Evolutionary conservation across 2,797 vertebrate species (phyloP), one percentile per base, ranked within the genome.

Genomic region (Micropoecilia bifurca): DNA sequence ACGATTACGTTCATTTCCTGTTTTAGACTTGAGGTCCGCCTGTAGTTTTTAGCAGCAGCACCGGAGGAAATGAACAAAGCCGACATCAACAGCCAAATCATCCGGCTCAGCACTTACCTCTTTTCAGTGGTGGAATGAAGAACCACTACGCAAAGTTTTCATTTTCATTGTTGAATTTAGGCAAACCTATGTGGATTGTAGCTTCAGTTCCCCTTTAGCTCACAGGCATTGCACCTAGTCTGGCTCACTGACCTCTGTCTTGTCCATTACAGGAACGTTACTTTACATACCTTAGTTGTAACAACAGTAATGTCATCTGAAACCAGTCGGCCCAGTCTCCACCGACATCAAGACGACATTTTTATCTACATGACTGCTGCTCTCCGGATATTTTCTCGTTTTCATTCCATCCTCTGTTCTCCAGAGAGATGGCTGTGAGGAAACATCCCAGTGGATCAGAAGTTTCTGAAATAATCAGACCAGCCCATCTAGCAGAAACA

Each of bases 401-500:
- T 61, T 61, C 13, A 18, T 10, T 16, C 59, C 30, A 3, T 61
- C 59, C 59, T 61, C 14, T 59, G 10, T 30, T 28, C n/a, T 30
- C 28, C 28, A 6, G 10, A 59, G 57, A 61, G 30, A 63, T 1
- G 30, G 30, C 6, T 63, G 8, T 61, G 30, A 16, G 59, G 25
- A 25, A 20, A 63, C 30, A 36, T 33, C 59, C 59, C 59, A 20
- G 59, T 8, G 30, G 30, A 63, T 63, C 59, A 63, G 6, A 14
- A 18, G 30, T 63, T 63, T 63, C 14, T 33, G 30, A 63, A 63
- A 36, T 36, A 63, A 33, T 63, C 59, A 36, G 30, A 36, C 30
- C 59, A 63, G 30, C 30, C 59, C 59, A 63, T 63, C 59, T 63
- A 30, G 59, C 59, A 63, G 18, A 63, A 63, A 63, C 59, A 63